Evolutionary conservation across 2,888 invertebrate species (phyloP), one percentile per base, ranked within the genome.

Genomic region (Macrosoma leucophasiata): DNA sequence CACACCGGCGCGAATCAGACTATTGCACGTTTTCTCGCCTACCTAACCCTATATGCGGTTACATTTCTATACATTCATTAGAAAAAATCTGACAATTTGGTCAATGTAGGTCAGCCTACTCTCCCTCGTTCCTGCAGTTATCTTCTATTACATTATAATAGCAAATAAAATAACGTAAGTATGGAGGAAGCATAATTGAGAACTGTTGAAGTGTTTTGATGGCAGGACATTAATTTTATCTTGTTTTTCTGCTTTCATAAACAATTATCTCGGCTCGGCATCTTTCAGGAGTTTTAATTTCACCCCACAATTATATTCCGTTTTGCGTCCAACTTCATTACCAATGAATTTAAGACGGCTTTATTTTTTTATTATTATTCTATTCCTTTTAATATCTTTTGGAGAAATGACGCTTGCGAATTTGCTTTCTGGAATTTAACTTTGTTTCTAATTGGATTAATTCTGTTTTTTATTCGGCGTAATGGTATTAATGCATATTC

Each of bases 161-260:
- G 45, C 55, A 62, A 69, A 66, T 62, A 72, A 59, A 67, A 57
- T 57, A 42, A 46, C 56, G 62, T 17, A 17, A 7, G 17, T 5
- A 64, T n/a, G 73, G 65, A 65, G 60, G 58, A 50, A 58, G 54
- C 71, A 67, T 75, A 70, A 76, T 76, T 75, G 71, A 64, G 64
- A 64, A 58, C 61, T 59, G 64, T 58, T 68, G 66, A 70, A 72
- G 68, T 75, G 66, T 77, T 75, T 67, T 73, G 69, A 68, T 64
- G 73, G 70, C 62, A 59, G 62, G 68, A 66, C 70, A 75, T 76
- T 74, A 69, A 77, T 75, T 72, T 65, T 59, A 68, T 70, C 72
- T 66, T 72, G 72, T 73, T 76, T 74, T 74, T 72, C 65, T 67
- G 62, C 63, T 62, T 66, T 63, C 61, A 55, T 63, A 58, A 69